These are phyloP conservation scores for Saccostrea glomerata DNA, from an alignment of 1,140 invertebrate species.

Conservation along the genomic window DNA sequence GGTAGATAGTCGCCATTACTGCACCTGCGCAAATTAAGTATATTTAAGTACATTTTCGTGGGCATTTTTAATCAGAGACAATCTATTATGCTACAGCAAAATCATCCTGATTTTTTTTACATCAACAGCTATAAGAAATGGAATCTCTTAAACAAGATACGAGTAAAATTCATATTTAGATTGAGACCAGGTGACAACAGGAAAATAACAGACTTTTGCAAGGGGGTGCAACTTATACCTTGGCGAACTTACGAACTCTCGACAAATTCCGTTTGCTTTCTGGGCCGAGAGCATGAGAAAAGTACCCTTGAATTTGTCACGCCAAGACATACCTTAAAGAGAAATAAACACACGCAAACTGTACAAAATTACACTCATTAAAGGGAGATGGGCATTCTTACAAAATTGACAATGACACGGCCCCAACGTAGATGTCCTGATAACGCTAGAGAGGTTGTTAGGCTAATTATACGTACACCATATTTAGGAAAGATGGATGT, in stretches of 20 bases:
- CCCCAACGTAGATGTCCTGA: constrained; percentile 22
- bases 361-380: constrained; percentile 37
- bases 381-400: constrained; percentile 27
- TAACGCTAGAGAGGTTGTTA: constrained; percentile 3
- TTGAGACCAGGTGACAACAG: background rate
- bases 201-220: background rate
- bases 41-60: constrained; percentile 18
- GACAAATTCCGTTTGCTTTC: constrained; percentile 8
- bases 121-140: background rate
- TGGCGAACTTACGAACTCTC: constrained; percentile 11
- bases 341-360: constrained; percentile 34
- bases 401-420: constrained; percentile 27
- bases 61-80: constrained; percentile 4
- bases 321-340: constrained; percentile 8
- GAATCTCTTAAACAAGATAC: background rate
- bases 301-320: constrained; percentile 35
- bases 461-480: constrained; percentile 19
- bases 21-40: background rate
- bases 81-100: background rate
- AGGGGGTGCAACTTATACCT: background rate
- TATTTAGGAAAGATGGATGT: constrained; percentile 30
- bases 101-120: background rate
- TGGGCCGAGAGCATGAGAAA: background rate
- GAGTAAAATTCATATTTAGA: background rate
- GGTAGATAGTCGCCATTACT: background rate